phyloP scores from a whole-genome alignment of 2,797 vertebrate genomes.

The Chiloscyllium punctatum region DNA sequence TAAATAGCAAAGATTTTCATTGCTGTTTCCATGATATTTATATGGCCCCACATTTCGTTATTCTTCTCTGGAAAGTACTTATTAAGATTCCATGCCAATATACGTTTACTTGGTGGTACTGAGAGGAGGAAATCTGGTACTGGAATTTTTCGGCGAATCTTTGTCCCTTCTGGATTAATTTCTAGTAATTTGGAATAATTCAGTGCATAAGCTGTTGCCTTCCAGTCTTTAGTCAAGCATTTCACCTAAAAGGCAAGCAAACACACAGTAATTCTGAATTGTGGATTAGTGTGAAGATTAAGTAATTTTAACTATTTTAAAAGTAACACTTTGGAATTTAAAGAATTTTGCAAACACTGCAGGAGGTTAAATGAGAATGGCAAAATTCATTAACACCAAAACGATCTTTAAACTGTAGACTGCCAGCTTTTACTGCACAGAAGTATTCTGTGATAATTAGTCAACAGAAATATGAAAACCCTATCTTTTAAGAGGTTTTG shows the following conservation, averaged over 20 bases:
- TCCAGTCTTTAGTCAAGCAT: constrained; percentile 67
- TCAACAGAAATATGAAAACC: no score
- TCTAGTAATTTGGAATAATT: constrained; percentile 60
- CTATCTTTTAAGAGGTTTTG: no score
- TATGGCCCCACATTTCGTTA: constrained; percentile 35
- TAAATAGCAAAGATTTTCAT: constrained; percentile 54
- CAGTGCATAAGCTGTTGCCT: constrained; percentile 59
- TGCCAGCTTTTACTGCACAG: no score
- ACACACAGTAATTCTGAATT: not conserved
- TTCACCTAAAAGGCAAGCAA: constrained; percentile 56
- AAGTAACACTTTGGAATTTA: not conserved
- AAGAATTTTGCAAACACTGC: no score
- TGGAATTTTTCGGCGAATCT: constrained; percentile 58
- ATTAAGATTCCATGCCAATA: constrained; percentile 63
- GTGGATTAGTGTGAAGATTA: no score
- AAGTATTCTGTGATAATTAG: no score
- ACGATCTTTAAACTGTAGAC: no score
- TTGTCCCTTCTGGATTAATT: constrained; percentile 67
- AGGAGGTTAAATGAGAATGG: not conserved
- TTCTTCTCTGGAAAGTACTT: not conserved
- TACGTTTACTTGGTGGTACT: constrained; percentile 61
- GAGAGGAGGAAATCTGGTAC: constrained; percentile 61
- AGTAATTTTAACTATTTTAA: not conserved
- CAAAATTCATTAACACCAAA: not conserved
- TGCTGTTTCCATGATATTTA: constrained; percentile 53